Evolutionary conservation across 1,140 invertebrate genomes (phyloP).

Genomic region (Ceratosolen solmsi): DNA sequence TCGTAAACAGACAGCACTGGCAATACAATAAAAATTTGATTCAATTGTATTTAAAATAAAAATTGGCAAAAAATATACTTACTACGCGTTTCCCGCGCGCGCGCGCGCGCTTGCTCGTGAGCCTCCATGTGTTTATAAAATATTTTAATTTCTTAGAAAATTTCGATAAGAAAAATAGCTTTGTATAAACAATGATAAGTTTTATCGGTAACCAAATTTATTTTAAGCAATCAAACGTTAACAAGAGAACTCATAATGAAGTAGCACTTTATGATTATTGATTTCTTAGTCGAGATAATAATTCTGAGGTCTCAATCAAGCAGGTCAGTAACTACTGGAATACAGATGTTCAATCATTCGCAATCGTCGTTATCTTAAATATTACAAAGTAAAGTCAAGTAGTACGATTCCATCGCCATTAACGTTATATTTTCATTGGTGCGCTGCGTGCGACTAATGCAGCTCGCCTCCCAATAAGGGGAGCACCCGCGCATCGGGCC

Average conservation of each 20-base stretch:
- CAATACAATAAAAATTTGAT: too few relatives aligned
- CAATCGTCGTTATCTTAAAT: constrained; percentile 9
- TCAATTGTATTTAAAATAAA: too few relatives aligned
- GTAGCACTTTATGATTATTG: constrained; percentile 38
- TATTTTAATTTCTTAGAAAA: constrained; percentile 27
- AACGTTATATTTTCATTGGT: neutral
- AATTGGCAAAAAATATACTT: too few relatives aligned
- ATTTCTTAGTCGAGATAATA: constrained; percentile 31
- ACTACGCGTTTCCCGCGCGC: too few relatives aligned
- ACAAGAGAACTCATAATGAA: constrained; percentile 27
- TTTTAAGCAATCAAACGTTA: constrained; percentile 42
- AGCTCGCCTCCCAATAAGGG: too few relatives aligned
- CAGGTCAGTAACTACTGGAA: constrained; percentile 18
- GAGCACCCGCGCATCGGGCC: too few relatives aligned
- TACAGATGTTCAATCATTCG: constrained; percentile 6
- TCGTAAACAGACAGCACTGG: too few relatives aligned
- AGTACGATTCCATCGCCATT: neutral
- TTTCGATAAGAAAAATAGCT: constrained; percentile 3
- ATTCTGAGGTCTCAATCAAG: constrained; percentile 28
- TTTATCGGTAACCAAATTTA: constrained; percentile 37
- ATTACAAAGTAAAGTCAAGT: neutral
- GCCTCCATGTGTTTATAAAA: neutral
- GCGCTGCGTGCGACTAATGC: too few relatives aligned
- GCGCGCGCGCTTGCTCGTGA: too few relatives aligned
- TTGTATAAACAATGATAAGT: constrained; percentile 28